phyloP scores from a whole-genome alignment of 2,888 invertebrate genomes.

The Acanthosepion lycidas region DNA sequence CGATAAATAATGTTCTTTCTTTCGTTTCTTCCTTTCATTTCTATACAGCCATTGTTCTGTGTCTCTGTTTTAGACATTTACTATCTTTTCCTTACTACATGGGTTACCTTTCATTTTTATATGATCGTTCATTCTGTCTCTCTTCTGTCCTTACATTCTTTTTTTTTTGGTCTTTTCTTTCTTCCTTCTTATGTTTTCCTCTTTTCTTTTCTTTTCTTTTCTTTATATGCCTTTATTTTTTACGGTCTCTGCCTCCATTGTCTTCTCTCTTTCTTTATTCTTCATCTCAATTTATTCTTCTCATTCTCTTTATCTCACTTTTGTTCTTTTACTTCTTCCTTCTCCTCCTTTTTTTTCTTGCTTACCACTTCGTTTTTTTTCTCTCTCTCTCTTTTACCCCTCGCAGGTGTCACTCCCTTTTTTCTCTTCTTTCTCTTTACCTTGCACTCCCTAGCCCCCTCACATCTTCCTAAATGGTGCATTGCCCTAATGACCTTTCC shows the following conservation, averaged over 20 bases:
- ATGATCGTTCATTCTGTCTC: not conserved
- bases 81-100: not conserved
- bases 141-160: not conserved
- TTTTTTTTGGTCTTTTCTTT: not conserved
- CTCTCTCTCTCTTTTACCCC: not conserved
- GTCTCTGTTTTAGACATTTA: not conserved
- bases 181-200: not conserved
- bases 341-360: accelerated
- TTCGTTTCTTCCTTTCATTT: not conserved
- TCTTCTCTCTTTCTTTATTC: too few relatives aligned
- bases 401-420: not conserved
- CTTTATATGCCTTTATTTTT: not conserved
- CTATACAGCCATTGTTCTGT: not conserved
- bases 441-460: not conserved
- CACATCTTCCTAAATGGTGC: not conserved
- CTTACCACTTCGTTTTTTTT: not conserved
- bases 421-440: not conserved
- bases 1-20: not conserved
- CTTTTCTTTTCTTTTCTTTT: too few relatives aligned
- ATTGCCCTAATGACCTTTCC: conserved; percentile 11
- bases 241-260: not conserved
- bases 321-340: not conserved
- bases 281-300: too few relatives aligned
- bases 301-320: not conserved
- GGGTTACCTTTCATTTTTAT: too few relatives aligned